Base-by-base conservation (phyloP, 2,797 vertebrate genomes). In the Cynodonichthys magdalenae region DNA sequence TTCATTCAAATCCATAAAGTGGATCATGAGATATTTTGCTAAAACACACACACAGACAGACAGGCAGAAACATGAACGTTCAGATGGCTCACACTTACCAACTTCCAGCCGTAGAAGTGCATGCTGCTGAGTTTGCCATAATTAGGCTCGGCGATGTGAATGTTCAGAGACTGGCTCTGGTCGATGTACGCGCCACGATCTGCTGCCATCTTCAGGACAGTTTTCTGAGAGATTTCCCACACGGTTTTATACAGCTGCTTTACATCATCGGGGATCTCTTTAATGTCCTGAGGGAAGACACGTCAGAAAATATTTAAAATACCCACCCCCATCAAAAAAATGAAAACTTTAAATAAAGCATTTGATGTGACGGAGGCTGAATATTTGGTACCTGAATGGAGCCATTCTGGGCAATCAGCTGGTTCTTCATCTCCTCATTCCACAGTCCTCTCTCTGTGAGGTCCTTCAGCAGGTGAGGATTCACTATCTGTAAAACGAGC, bases 31-130 rank as follows among this genome's bases (percentile, higher is more conserved):
- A 39, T 39, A 39, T 12, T 39, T 39, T 39, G 36, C 36, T 39
- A 39, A n/a, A n/a, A n/a, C n/a, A n/a, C n/a, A n/a, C n/a, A n/a
- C n/a, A n/a, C n/a, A n/a, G n/a, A 39, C 36, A 39, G 36, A 39
- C 36, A 39, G 12, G 12, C 36, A 39, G 3, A 14, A 4, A 39
- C 4, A 39, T 12, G 12, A 39, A 39, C 31, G 31, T 34, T 10
- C 31, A 34, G 31, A 3, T 6, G 39, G 12, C 6, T 14, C 17
- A 3, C 20, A 83, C 90, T 80, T 57, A 91, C 90, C 96, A 98
- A 90, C 59, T 98, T 98, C 97, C 97, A 99, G 8, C 97, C 97
- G 0, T 95, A 99, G 89, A 99, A 99, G 89, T 99, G 97, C 96
- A 99, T 99, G 88, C 97, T 99, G 80, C 94, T 97, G 61, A 99